These are phyloP conservation scores for Agrotis segetum DNA, from an alignment of 2,888 invertebrate species.

Conservation along the genomic window DNA sequence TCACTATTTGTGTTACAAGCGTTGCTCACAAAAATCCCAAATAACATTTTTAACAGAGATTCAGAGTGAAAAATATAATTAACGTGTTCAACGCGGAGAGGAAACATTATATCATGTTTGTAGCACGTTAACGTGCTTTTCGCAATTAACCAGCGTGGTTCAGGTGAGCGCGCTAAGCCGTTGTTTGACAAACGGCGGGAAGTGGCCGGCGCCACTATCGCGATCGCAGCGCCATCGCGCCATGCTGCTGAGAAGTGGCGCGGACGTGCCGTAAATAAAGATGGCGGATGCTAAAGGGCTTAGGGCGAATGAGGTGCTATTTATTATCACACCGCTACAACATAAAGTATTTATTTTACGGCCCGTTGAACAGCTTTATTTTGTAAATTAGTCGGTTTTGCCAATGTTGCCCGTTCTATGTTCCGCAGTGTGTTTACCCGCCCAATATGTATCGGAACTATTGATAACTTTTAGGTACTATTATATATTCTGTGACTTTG, in stretches of 20 bases:
- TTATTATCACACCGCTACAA: slow-evolving; percentile 67
- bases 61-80: slow-evolving; percentile 72
- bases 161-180: slow-evolving; percentile 82
- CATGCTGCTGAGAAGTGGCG: slow-evolving; percentile 76
- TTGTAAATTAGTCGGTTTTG: slow-evolving; percentile 54
- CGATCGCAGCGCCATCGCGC: slow-evolving; percentile 69
- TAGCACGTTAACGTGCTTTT: slow-evolving; percentile 83
- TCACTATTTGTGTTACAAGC: slow-evolving; percentile 38
- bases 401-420: slow-evolving; percentile 24
- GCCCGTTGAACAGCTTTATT: slow-evolving; percentile 58
- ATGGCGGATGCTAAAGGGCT: slow-evolving; percentile 78
- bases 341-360: slow-evolving; percentile 65
- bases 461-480: no score
- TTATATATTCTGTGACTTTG: no score
- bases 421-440: slow-evolving; percentile 3
- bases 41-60: slow-evolving; percentile 62
- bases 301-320: slow-evolving; percentile 70
- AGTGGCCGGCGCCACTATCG: slow-evolving; percentile 81
- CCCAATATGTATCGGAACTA: slow-evolving; percentile 2
- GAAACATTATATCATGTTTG: slow-evolving; percentile 86
- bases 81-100: slow-evolving; percentile 72
- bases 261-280: slow-evolving; percentile 87
- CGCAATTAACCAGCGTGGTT: slow-evolving; percentile 83
- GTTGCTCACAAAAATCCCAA: slow-evolving; percentile 60
- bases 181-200: slow-evolving; percentile 86